Evolutionary conservation across 2,797 vertebrate genomes (phyloP).

Genomic region (Enteromius anoplus): DNA sequence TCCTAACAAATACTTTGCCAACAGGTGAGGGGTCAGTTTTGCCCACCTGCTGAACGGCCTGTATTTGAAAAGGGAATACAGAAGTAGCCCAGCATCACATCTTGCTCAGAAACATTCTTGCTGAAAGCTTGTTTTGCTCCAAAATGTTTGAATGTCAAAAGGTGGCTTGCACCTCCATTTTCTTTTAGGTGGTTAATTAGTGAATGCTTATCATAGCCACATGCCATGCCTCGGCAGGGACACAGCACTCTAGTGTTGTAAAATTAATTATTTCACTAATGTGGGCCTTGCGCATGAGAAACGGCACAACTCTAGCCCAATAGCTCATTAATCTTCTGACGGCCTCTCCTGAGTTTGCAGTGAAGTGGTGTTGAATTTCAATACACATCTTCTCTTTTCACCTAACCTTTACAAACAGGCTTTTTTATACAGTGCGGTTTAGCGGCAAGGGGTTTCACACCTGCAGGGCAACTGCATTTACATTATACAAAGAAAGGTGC

Average conservation of each 20-base stretch:
- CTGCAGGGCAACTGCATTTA: conserved; percentile 17
- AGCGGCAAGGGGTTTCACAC: conserved; percentile 11
- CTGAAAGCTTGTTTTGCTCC: conserved; percentile 53
- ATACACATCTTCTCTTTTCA: conserved; percentile 70
- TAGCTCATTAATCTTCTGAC: conserved; percentile 90
- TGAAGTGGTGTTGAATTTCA: conserved; percentile 85
- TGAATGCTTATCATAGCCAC: conserved; percentile 80
- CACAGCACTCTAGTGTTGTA: conserved; percentile 84
- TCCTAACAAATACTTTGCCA: conserved; percentile 16
- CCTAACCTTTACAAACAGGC: conserved; percentile 71
- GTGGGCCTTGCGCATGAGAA: conserved; percentile 78
- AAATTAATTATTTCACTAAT: conserved; percentile 90
- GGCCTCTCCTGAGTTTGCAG: conserved; percentile 74
- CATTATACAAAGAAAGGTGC: conserved; percentile 9
- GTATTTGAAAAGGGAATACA: conserved; percentile 31
- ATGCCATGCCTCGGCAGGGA: conserved; percentile 70
- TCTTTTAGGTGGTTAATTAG: conserved; percentile 82
- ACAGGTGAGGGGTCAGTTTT: conserved; percentile 20
- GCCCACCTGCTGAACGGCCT: conserved; percentile 9
- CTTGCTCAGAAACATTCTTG: conserved; percentile 24
- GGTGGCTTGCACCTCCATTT: conserved; percentile 61
- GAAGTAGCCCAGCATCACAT: conserved; percentile 13
- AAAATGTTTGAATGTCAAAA: conserved; percentile 74
- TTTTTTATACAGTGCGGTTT: conserved; percentile 40
- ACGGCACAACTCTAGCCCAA: conserved; percentile 85